Base-by-base conservation (phyloP, 2,888 invertebrate species). In the Lymantria dispar region DNA sequence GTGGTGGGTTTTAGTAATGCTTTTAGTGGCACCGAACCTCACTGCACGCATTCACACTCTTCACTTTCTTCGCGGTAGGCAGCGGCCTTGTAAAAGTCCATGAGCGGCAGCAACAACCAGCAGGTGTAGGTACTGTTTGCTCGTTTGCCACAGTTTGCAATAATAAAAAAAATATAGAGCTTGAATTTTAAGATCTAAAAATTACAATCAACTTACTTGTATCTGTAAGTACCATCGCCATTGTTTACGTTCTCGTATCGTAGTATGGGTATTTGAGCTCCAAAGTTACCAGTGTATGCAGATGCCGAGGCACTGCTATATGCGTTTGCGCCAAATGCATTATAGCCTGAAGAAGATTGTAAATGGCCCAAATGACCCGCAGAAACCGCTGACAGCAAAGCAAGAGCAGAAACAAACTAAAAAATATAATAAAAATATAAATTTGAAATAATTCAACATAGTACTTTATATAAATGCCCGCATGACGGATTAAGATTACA, bases 171-270 rank as follows among this genome's bases (percentile, higher is more conserved):
- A 33, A 33, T 8, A 7, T 33, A 33, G 10, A 33, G 8, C 33
- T 33, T 8, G 10, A 33, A 10, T 1, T 33, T 5, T 33, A 33
- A 8, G 8, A 1, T 38, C 38, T 0, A 10, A 43, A 12, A 30
- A 14, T 33, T 14, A 33, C n/a, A 29, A 10, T 11, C 8, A 30
- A 12, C 50, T 54, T 54, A 93, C 93, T 91, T 93, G 83, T 93
- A 94, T 76, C 92, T 91, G 72, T 94, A 94, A 58, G 87, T 92
- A 45, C 94, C 94, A 64, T 92, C 93, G 22, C 93, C 93, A 65
- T 93, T 93, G 75, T 93, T 94, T 33, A 89, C 86, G 58, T 93
- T 94, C 52, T 92, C 92, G 68, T 92, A 93, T 54, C 92, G 86
- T 14, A 93, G 71, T 58, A 94, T 94, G 42, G 94, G 94, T 53